Percentiles rank a stretch among this genome's conserved stretches.
Conservation (phyloP, 2,888 invertebrate species). For the Drosophila lutescens region DNA sequence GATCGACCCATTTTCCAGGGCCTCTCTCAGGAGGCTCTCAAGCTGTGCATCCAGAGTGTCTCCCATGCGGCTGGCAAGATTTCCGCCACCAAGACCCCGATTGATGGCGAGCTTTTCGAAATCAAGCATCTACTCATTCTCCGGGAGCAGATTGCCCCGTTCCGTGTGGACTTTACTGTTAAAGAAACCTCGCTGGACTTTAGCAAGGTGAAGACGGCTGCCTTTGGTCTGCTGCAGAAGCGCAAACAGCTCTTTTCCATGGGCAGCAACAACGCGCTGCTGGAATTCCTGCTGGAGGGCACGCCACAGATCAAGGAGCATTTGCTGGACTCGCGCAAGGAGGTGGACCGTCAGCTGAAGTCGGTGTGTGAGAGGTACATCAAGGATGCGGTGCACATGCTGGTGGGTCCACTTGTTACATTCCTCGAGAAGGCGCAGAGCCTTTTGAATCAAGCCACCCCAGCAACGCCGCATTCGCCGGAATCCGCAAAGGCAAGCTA, state of each 20-base stretch:
- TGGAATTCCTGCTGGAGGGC: slow-evolving; percentile 96
- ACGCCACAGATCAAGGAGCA: slow-evolving; percentile 97
- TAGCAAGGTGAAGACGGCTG: slow-evolving; percentile 94
- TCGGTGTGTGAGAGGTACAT: slow-evolving; percentile 95
- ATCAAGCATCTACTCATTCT: slow-evolving; percentile 98
- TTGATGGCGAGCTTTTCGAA: slow-evolving; percentile 98
- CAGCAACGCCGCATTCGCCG: slow-evolving; percentile 31
- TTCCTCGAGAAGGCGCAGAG: slow-evolving; percentile 90
- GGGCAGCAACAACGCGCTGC: slow-evolving; percentile 94
- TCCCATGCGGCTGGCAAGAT: slow-evolving; percentile 92
- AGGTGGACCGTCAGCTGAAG: slow-evolving; percentile 97
- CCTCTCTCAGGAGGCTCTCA: slow-evolving; percentile 97
- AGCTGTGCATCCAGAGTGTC: slow-evolving; percentile 95
- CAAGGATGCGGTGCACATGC: slow-evolving; percentile 89
- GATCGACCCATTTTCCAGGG: slow-evolving; percentile 98
- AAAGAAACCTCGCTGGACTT: slow-evolving; percentile 97
- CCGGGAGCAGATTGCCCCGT: slow-evolving; percentile 98
- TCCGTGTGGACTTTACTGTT: slow-evolving; percentile 96
- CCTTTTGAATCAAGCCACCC: slow-evolving; percentile 52
- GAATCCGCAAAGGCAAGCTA: slow-evolving; percentile 74
- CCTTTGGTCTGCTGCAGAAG: slow-evolving; percentile 90
- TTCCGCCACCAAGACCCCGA: slow-evolving; percentile 88
- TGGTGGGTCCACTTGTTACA: slow-evolving; percentile 90
- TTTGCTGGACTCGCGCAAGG: slow-evolving; percentile 96
- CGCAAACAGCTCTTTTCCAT: slow-evolving; percentile 94